phyloP scores from a whole-genome alignment of 1,140 invertebrate species.

The Copidosoma floridanum region DNA sequence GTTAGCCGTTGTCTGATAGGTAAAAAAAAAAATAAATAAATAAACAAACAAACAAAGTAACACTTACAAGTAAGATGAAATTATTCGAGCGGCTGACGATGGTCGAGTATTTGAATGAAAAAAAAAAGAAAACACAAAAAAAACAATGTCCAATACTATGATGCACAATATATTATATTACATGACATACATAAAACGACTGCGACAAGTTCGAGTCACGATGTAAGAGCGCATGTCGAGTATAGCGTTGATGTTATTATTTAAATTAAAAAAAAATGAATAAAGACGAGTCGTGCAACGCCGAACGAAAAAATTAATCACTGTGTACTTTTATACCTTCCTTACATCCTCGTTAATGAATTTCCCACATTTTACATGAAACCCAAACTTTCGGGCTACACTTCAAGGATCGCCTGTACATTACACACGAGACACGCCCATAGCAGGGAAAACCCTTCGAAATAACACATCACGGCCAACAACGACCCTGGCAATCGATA shows the following conservation, averaged over 20 bases:
- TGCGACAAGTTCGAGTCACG: conserved; percentile 29
- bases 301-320: neutral
- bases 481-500: no score
- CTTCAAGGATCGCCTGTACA: neutral
- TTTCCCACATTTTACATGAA: no score
- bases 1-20: neutral
- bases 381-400: no score
- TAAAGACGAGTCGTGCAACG: conserved; percentile 22
- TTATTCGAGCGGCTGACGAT: neutral
- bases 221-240: conserved; percentile 50
- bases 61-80: no score
- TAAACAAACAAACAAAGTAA: neutral
- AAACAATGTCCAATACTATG: conserved; percentile 35
- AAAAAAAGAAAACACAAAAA: no score
- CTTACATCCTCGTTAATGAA: no score
- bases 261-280: conserved; percentile 53
- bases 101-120: no score
- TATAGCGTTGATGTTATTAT: conserved; percentile 57
- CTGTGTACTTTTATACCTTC: neutral
- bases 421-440: neutral
- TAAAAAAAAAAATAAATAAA: conserved; percentile 7
- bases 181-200: conserved; percentile 35
- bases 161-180: conserved; percentile 51
- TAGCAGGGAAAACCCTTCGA: conserved; percentile 20
- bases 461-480: no score